These are phyloP conservation scores for Lacerta bilineata DNA, from an alignment of 2,797 vertebrate genomes.

Conservation along the genomic window DNA sequence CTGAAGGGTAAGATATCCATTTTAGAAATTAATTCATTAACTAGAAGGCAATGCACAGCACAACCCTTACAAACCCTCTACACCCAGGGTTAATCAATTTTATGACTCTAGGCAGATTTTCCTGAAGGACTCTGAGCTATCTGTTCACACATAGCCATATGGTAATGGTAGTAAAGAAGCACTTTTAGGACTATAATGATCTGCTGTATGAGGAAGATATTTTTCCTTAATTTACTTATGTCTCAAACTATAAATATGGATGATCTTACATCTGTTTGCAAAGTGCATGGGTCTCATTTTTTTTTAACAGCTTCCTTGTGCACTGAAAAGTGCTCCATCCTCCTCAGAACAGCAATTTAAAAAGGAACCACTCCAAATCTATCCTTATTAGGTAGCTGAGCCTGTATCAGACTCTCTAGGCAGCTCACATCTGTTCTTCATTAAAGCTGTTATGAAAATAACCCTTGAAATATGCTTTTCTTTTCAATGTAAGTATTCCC, in stretches of 20 bases:
- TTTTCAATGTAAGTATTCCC: slow-evolving; percentile 63
- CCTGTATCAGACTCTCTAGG: not conserved
- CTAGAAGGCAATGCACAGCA: not conserved
- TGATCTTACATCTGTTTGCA: slow-evolving; percentile 10
- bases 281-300: not conserved
- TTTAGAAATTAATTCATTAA: not conserved
- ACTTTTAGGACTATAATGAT: slow-evolving; percentile 12
- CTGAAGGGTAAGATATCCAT: not conserved
- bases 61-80: not conserved
- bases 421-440: slow-evolving; percentile 36
- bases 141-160: not conserved
- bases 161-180: not conserved
- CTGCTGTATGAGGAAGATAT: not conserved
- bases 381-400: slow-evolving; percentile 9
- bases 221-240: slow-evolving; percentile 15
- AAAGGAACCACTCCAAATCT: slow-evolving; percentile 5
- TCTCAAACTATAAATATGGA: not conserved
- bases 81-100: not conserved
- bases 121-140: not conserved
- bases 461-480: slow-evolving; percentile 46
- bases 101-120: not conserved
- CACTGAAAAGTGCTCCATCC: not conserved
- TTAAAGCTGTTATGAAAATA: slow-evolving; percentile 15
- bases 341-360: not conserved
- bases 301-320: slow-evolving; percentile 22